Base-by-base conservation (phyloP, 2,797 vertebrate genomes). In the Sylvilagus floridanus region DNA sequence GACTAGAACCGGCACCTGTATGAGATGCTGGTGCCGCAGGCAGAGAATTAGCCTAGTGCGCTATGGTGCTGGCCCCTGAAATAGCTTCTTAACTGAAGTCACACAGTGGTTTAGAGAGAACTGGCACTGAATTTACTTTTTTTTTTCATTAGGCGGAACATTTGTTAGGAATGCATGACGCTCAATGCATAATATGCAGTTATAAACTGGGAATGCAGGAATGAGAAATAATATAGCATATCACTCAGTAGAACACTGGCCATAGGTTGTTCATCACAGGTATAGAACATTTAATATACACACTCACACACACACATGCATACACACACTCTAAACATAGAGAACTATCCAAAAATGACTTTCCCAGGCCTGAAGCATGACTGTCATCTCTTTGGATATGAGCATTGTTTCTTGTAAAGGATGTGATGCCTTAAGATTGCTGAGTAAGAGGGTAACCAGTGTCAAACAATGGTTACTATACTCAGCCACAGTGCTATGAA, bases 401-500 rank as follows among this genome's bases (percentile, higher is more conserved):
- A 42, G 72, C 4, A 52, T 16, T 28, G 5, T 28, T 47, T 13
- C 69, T 88, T 71, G 30, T n/a, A 42, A 76, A 88, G 69, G 11
- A n/a, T 37, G 2, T 9, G 22, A 21, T 32, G 5, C 22, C n/a
- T 21, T 81, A 21, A 78, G 42, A 65, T 9, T 47, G 14, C 8
- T 60, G 26, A 50, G 19, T 12, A 42, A 30, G 14, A 60, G 30
- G 4, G 10, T 7, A 4, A 71, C 30, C 9, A 7, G 7, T 1
- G 0, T 52, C 71, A n/a, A 63, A 4, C 2, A 2, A 0, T 22
- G 2, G 9, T 60, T 65, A 1, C 8, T 32, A 17, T 4, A 0
- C 16, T 66, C 4, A 37, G 28, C 32, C 26, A 35, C 1, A 4
- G 2, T 8, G 8, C 35, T 69, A 5, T 0, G 14, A 47, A 47